phyloP scores from a whole-genome alignment of 1,140 invertebrate species.

The Ostrea denselamellosa region DNA sequence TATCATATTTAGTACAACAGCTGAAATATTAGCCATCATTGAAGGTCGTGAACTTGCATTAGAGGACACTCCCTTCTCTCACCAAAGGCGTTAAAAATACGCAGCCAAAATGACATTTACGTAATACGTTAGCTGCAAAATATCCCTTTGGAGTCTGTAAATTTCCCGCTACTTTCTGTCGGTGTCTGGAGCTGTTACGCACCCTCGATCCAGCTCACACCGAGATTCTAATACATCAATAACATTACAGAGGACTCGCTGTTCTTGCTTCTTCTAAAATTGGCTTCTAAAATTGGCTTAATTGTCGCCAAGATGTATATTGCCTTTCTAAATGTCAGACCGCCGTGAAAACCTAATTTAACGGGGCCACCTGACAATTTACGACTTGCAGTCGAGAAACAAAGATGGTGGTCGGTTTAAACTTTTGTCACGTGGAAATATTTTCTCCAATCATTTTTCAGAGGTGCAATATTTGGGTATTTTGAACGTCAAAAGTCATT shows the following conservation, averaged over 20 bases:
- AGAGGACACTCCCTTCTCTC: no score
- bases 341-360: conserved; percentile 32
- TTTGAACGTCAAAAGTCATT: conserved; percentile 17
- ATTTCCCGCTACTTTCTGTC: background rate
- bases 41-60: no score
- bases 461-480: conserved; percentile 17
- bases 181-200: background rate
- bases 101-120: no score
- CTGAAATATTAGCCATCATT: no score
- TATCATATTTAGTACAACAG: no score
- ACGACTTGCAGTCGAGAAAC: conserved; percentile 5
- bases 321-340: conserved; percentile 24
- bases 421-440: background rate
- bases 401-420: background rate
- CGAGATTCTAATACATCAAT: conserved; percentile 25
- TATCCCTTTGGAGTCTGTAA: no score
- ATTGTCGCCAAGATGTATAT: conserved; percentile 35
- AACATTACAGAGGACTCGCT: background rate
- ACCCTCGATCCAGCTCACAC: background rate
- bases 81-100: no score
- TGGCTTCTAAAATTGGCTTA: conserved; percentile 27
- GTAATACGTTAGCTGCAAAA: no score
- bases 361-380: conserved; percentile 25
- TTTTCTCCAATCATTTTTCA: conserved; percentile 9
- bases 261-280: conserved; percentile 16